phyloP scores from a whole-genome alignment of 2,113 vertebrate species.

The Seriola quinqueradiata region DNA sequence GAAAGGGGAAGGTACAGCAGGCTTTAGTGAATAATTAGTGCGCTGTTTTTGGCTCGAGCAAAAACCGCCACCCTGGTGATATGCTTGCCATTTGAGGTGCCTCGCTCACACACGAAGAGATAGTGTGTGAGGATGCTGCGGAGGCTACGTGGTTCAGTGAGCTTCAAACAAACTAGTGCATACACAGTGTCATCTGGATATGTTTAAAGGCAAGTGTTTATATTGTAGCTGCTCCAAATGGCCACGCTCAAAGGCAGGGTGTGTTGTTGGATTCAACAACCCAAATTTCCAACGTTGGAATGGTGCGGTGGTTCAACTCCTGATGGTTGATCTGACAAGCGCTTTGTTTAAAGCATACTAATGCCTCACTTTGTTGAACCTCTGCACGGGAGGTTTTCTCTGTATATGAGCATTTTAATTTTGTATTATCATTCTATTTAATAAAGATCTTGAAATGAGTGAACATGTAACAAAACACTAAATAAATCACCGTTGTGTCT shows the following conservation, averaged over 20 bases:
- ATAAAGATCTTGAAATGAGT: background rate
- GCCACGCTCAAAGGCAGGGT: background rate
- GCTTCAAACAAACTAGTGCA: background rate
- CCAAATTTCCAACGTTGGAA: background rate
- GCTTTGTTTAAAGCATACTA: too few relatives aligned
- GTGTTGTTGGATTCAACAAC: background rate
- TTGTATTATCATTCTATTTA: background rate
- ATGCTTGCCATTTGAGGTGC: slow-evolving; percentile 1
- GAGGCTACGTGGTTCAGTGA: background rate
- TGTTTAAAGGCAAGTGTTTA: background rate
- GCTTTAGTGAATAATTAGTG: slow-evolving; percentile 40
- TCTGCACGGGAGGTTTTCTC: too few relatives aligned
- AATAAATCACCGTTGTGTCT: too few relatives aligned
- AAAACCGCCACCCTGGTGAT: slow-evolving; percentile 9
- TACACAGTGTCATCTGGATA: background rate
- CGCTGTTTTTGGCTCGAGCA: slow-evolving; percentile 38
- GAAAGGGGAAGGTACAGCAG: slow-evolving; percentile 26
- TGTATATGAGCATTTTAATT: background rate
- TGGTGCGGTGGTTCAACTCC: too few relatives aligned
- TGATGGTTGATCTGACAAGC: too few relatives aligned
- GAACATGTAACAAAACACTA: background rate
- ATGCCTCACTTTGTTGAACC: too few relatives aligned
- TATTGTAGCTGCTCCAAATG: background rate
- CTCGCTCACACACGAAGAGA: slow-evolving; percentile 1
- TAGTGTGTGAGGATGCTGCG: background rate